Evolutionary conservation across 2,113 vertebrate genomes (phyloP).

Genomic region (Penelope pileata): DNA sequence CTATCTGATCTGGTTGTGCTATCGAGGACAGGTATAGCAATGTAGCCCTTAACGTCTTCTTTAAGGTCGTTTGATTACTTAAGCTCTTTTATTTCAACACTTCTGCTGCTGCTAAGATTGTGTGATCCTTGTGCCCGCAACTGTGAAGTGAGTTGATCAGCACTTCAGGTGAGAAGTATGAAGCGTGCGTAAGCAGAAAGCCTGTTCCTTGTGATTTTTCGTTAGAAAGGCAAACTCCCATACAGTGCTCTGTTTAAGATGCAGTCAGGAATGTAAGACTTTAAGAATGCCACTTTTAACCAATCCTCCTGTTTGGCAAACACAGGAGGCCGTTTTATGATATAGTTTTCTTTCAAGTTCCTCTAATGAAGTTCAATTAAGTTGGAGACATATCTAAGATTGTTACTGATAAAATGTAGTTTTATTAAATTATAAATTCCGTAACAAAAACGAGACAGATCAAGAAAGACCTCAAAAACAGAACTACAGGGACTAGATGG

Average conservation of each 20-base stretch:
- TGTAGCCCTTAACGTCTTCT: neutral
- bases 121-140: neutral
- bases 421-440: slow-evolving; percentile 88
- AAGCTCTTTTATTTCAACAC: neutral
- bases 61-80: neutral
- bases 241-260: rapidly evolving
- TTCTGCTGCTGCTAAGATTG: neutral
- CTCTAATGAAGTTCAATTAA: slow-evolving; percentile 21
- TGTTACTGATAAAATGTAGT: slow-evolving; percentile 83
- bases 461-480: slow-evolving; percentile 75
- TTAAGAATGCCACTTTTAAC: neutral
- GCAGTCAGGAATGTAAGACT: neutral
- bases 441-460: slow-evolving; percentile 79
- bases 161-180: neutral
- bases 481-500: slow-evolving; percentile 79
- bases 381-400: neutral
- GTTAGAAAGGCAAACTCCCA: neutral
- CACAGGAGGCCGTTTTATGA: neutral
- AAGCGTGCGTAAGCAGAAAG: neutral
- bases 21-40: neutral
- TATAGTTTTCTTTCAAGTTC: neutral
- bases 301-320: neutral
- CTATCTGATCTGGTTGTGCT: neutral
- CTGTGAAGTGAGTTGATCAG: neutral
- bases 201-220: neutral